Base-by-base conservation (phyloP, 1,140 invertebrate genomes). In the Lepidostoma basale region DNA sequence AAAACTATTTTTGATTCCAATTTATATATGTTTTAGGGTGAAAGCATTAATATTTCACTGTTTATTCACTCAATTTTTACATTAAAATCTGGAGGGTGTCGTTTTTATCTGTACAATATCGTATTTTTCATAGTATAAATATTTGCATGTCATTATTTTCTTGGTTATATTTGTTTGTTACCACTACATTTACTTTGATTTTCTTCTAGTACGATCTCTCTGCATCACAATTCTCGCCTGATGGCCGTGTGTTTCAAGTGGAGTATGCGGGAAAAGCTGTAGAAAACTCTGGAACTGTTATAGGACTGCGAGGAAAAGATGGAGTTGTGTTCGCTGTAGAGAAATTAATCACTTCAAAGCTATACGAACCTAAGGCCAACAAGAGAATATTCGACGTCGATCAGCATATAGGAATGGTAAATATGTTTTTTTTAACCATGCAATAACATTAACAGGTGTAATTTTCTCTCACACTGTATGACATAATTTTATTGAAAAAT, bases 231-330 rank as follows among this genome's bases (percentile, higher is more conserved):
- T 99, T 99, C 85, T 99, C 97, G 9, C 98, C 98, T 9, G 98
- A 99, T 83, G 98, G 98, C 12, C 84, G 96, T 75, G 96, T 99
- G 49, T 99, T 99, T 84, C 97, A 99, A 90, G 96, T 99, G 0
- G 98, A 99, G 87, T 99, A 99, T 85, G 98, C 98, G 22, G 92
- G 94, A 56, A 99, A 99, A 85, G 98, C 98, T 12, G 97, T 99
- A 2, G 98, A 99, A 85, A 98, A 98, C 76, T 98, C 96, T 79
- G 97, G 97, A 5, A 99, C 97, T 65, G 95, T 96, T 1, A 91
- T 99, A 74, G 97, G 93, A 4, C 84, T 99, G 0, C 82, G 94
- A 76, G 96, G 97, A 22, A 98, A 96, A 78, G 96, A 99, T 87
- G 95, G 96, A 40, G 90, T 99, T 18, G 94, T 99, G 5, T 92